A percentile compares a stretch with the other conserved stretches of the same genome.
Conservation (phyloP, 2,888 invertebrate species). For the Sinotaia quadrata region DNA sequence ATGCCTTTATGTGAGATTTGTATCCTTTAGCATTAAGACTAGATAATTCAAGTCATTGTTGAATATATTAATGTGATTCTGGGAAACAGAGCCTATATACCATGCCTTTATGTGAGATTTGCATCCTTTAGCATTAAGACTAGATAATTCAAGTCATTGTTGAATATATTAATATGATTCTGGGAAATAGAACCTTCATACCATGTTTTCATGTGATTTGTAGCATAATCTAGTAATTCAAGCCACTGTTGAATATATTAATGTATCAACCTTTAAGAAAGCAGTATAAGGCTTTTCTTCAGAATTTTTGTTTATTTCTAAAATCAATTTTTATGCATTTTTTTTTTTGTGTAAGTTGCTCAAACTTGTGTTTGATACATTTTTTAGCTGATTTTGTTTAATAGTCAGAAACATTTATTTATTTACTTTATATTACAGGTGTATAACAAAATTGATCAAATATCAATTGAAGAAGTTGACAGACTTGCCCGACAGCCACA, state of each 20-base stretch:
- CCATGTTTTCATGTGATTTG: conserved; percentile 89
- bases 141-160: too few relatives aligned
- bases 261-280: too few relatives aligned
- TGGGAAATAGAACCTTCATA: conserved; percentile 94
- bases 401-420: not conserved
- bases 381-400: too few relatives aligned
- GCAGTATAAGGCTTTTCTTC: too few relatives aligned
- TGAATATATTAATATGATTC: conserved; percentile 98
- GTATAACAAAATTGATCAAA: conserved; percentile 99
- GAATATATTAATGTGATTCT: conserved; percentile 98
- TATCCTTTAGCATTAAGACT: not conserved
- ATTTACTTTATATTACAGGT: conserved; percentile 72
- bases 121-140: not conserved
- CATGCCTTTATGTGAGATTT: conserved; percentile 87
- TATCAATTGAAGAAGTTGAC: conserved; percentile 98
- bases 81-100: conserved; percentile 94
- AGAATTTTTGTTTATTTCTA: too few relatives aligned
- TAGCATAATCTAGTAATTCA: too few relatives aligned
- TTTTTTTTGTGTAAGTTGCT: too few relatives aligned
- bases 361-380: too few relatives aligned
- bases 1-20: conserved; percentile 85
- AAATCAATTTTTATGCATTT: too few relatives aligned
- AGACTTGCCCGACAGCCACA: conserved; percentile 89
- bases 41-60: too few relatives aligned
- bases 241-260: conserved; percentile 98